Evolutionary conservation across 2,797 vertebrate genomes (phyloP).

Genomic region (Aplochiton taeniatus): DNA sequence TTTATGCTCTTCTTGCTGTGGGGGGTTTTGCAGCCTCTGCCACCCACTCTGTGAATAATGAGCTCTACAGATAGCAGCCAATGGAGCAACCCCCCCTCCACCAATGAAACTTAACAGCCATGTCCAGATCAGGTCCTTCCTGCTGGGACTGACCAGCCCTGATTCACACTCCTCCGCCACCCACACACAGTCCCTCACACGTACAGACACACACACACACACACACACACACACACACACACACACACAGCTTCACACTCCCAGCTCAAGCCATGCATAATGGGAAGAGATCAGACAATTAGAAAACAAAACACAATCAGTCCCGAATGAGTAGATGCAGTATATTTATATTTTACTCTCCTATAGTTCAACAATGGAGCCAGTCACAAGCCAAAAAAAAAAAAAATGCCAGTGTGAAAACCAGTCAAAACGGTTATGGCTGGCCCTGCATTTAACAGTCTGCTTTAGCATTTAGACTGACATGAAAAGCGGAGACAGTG

Average conservation of each 20-base stretch:
- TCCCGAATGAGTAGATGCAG: neutral
- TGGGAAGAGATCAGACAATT: neutral
- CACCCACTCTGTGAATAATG: conserved; percentile 80
- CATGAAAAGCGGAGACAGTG: conserved; percentile 33
- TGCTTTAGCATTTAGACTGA: conserved; percentile 26
- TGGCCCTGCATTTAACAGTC: conserved; percentile 21
- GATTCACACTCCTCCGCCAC: conserved; percentile 61
- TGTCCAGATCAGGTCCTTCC: conserved; percentile 77
- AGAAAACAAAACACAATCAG: neutral
- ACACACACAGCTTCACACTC: neutral
- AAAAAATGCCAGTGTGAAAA: neutral
- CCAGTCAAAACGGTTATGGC: neutral
- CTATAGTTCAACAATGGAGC: neutral
- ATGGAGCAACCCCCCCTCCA: conserved; percentile 63
- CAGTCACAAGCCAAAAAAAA: neutral
- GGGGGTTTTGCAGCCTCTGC: conserved; percentile 67
- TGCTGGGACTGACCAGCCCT: conserved; percentile 72
- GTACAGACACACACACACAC: conserved; percentile 41
- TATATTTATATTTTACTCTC: neutral
- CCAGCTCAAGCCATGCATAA: conserved; percentile 6
- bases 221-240: conserved; percentile 12
- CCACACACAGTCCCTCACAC: conserved; percentile 35
- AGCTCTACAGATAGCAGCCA: conserved; percentile 74
- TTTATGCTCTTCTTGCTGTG: conserved; percentile 46
- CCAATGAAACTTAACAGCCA: conserved; percentile 82